phyloP scores from a whole-genome alignment of 2,888 invertebrate species.

The Amblyteles armatorius region DNA sequence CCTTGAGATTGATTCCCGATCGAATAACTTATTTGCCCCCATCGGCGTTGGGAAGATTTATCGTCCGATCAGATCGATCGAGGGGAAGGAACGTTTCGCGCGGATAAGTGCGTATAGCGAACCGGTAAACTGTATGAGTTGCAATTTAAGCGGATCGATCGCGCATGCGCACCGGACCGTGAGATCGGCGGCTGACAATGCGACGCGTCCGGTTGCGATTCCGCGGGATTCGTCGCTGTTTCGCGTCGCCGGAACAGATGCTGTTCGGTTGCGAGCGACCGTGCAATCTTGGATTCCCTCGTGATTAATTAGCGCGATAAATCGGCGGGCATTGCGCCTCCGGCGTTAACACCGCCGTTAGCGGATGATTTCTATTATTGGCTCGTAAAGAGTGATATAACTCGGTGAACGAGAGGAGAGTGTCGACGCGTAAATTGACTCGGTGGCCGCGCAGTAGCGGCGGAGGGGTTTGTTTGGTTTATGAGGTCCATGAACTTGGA shows the following conservation, averaged over 20 bases:
- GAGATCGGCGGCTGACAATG: constrained; percentile 2
- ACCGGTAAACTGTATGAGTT: constrained; percentile 24
- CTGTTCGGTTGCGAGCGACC: not conserved
- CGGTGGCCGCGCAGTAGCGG: not conserved
- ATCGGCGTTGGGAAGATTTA: constrained; percentile 36
- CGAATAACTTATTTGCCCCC: constrained; percentile 21
- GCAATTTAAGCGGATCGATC: not conserved
- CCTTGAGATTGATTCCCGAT: constrained; percentile 61
- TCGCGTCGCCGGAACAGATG: constrained; percentile 7
- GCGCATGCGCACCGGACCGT: constrained; percentile 3
- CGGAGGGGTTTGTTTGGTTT: constrained; percentile 62
- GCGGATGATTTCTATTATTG: constrained; percentile 72
- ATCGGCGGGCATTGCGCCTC: constrained; percentile 72
- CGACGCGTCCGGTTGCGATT: too few relatives aligned
- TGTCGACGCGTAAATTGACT: constrained; percentile 4
- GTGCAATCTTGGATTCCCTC: constrained; percentile 65
- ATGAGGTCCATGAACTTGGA: constrained; percentile 72
- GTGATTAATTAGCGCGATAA: constrained; percentile 66
- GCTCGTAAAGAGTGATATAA: constrained; percentile 56
- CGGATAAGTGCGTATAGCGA: not conserved
- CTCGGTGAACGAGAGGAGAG: not conserved
- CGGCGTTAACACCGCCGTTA: not conserved
- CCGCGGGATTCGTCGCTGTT: too few relatives aligned
- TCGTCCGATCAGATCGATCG: constrained; percentile 24
- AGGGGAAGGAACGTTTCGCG: not conserved